Conservation (phyloP, 2,888 invertebrate genomes). For the Drosophila neonasuta region DNA sequence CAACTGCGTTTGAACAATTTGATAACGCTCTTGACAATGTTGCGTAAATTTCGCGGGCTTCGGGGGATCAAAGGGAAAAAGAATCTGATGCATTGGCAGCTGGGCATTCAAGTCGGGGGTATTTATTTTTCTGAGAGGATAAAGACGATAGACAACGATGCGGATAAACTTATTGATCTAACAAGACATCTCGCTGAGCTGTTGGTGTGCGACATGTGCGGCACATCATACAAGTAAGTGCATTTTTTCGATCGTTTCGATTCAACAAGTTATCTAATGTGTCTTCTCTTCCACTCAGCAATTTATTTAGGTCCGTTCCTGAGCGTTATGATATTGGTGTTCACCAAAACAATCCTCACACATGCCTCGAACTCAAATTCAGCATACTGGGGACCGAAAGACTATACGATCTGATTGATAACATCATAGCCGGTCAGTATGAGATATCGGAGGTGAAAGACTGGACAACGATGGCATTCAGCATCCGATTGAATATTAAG, state of each 20-base stretch:
- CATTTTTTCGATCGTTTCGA: neutral
- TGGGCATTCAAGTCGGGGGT: constrained; percentile 63
- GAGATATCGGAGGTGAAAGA: too few relatives aligned
- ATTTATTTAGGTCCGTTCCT: too few relatives aligned
- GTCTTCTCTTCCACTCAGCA: too few relatives aligned
- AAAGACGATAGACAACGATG: constrained; percentile 3
- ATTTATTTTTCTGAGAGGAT: constrained; percentile 19
- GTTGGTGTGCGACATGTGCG: constrained; percentile 23
- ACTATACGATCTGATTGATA: too few relatives aligned
- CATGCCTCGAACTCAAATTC: too few relatives aligned
- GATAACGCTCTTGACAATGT: constrained; percentile 70
- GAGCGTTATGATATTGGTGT: too few relatives aligned
- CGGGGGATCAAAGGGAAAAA: constrained; percentile 39
- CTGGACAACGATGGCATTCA: too few relatives aligned
- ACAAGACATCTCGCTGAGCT: constrained; percentile 59
- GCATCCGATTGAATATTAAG: too few relatives aligned
- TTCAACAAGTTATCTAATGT: too few relatives aligned
- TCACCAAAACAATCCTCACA: too few relatives aligned
- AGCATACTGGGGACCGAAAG: too few relatives aligned
- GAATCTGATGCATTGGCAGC: constrained; percentile 52
- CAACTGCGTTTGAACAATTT: constrained; percentile 63
- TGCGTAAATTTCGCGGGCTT: constrained; percentile 66
- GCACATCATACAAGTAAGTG: neutral
- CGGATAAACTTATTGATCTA: constrained; percentile 60
- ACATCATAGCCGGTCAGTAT: too few relatives aligned